Evolutionary conservation across 37 sponge, comb jelly and placozoan genomes (phyloP).

Genomic region (Halisarca cf. caerulea): DNA sequence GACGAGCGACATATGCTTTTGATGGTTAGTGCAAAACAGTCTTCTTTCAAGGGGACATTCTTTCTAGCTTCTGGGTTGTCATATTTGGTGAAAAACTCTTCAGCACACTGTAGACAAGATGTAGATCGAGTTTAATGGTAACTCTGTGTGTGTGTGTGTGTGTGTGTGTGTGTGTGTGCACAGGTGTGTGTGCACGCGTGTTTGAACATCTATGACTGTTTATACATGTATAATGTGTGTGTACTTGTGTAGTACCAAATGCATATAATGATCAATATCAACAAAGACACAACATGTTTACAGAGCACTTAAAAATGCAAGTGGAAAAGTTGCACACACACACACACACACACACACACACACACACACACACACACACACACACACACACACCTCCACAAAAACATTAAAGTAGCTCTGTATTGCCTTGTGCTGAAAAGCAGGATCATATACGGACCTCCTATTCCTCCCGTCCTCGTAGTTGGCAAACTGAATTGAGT

Average conservation of each 20-base stretch:
- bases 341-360: too few species aligned
- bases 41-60: constrained; percentile 29
- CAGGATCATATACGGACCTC: background rate
- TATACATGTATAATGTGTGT: background rate
- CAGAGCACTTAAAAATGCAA: too few species aligned
- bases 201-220: too few species aligned
- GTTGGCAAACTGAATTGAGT: constrained; percentile 35
- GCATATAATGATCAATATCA: background rate
- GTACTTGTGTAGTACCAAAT: background rate
- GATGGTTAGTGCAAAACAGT: constrained; percentile 68
- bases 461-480: background rate
- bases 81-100: background rate
- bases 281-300: too few species aligned
- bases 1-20: constrained; percentile 60
- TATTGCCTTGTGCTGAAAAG: background rate
- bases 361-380: too few species aligned
- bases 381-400: constrained; percentile 3
- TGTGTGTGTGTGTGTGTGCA: too few species aligned
- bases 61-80: background rate
- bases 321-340: too few species aligned
- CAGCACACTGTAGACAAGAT: background rate
- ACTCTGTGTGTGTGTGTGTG: too few species aligned
- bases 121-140: background rate
- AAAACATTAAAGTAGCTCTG: constrained; percentile 1
- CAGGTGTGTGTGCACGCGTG: too few species aligned